Percentiles rank a stretch among this genome's conserved stretches.
Conservation (phyloP, 2,113 vertebrate genomes). For the Paracanthobrama guichenoti region DNA sequence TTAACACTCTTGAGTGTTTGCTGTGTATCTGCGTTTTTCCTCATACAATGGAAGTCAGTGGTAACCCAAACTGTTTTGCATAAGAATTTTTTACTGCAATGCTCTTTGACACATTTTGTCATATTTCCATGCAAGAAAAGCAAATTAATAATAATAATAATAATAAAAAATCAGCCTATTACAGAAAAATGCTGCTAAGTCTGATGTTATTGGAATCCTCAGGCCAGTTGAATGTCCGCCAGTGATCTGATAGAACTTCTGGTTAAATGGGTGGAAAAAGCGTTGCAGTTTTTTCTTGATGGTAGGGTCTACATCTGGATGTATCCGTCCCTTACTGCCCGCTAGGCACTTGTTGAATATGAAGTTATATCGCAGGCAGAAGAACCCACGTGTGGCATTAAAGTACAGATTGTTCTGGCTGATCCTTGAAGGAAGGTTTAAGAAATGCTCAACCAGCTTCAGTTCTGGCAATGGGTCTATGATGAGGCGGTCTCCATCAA, state of each 20-base stretch:
- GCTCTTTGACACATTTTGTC: background rate
- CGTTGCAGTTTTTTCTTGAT: slow-evolving; percentile 90
- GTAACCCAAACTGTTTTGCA: too few species aligned
- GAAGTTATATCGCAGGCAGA: slow-evolving; percentile 94
- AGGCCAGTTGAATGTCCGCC: slow-evolving; percentile 96
- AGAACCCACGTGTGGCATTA: slow-evolving; percentile 94
- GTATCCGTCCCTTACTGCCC: slow-evolving; percentile 95
- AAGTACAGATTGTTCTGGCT: slow-evolving; percentile 96
- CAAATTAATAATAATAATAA: background rate
- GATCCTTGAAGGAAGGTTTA: slow-evolving; percentile 91
- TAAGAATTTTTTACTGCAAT: background rate
- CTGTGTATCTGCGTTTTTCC: too few species aligned
- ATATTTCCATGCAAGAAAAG: background rate
- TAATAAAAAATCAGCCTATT: background rate
- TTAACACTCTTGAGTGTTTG: too few species aligned
- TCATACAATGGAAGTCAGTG: too few species aligned
- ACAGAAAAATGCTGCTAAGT: background rate
- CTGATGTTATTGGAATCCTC: slow-evolving; percentile 53
- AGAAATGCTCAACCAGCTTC: slow-evolving; percentile 90
- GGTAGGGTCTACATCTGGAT: slow-evolving; percentile 89
- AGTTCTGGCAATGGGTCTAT: slow-evolving; percentile 91
- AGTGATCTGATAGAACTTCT: slow-evolving; percentile 97
- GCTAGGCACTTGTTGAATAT: slow-evolving; percentile 98
- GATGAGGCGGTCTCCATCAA: slow-evolving; percentile 94
- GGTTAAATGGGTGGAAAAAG: slow-evolving; percentile 98